A percentile compares a stretch with the other conserved stretches of the same genome.
These are phyloP conservation scores for Patagioenas fasciata DNA, from an alignment of 2,113 vertebrate species.

Conservation along the genomic window DNA sequence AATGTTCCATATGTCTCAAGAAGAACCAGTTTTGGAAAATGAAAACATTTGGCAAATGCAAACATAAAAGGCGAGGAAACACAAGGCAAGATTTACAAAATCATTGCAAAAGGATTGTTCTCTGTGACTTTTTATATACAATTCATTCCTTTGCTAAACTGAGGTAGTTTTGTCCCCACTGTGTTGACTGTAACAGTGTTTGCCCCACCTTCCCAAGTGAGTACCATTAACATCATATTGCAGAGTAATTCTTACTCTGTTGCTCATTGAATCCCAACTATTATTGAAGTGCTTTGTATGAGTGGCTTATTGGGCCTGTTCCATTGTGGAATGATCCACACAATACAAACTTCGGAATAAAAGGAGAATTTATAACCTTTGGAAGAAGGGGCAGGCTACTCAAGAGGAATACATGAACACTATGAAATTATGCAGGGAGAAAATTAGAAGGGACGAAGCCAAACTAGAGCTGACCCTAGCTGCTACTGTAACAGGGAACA, in stretches of 20 bases:
- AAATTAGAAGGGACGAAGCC: no score
- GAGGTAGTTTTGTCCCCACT: background rate
- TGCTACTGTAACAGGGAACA: no score
- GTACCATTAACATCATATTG: background rate
- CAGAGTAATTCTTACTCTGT: background rate
- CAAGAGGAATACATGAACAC: no score
- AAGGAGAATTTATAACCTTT: no score
- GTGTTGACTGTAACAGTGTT: background rate
- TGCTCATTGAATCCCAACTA: background rate
- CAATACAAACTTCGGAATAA: no score
- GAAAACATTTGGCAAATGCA: background rate
- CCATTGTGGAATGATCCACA: background rate
- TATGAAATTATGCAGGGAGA: no score
- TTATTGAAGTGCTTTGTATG: background rate
- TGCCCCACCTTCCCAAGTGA: background rate
- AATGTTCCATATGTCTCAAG: background rate
- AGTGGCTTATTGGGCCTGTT: rapidly evolving
- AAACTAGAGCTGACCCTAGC: no score
- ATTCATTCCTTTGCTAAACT: background rate
- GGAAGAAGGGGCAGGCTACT: no score
- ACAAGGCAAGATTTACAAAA: background rate
- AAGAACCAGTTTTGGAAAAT: constrained; percentile 7
- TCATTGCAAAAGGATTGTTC: background rate
- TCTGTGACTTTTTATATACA: background rate
- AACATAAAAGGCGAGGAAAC: constrained; percentile 1